phyloP scores from a whole-genome alignment of 2,113 vertebrate species.

The Poeciliopsis prolifica region DNA sequence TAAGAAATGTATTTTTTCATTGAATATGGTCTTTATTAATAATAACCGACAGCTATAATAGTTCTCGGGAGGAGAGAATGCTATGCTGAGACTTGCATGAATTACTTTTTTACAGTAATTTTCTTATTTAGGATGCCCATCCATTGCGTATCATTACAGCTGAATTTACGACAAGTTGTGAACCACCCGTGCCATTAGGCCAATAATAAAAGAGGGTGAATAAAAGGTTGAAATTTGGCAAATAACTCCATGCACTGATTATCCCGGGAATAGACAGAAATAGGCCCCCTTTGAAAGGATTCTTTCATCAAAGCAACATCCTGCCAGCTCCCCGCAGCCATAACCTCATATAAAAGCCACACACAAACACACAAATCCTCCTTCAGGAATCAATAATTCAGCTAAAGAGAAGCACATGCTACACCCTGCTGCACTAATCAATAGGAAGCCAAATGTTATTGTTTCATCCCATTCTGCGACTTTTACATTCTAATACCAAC shows the following conservation, averaged over 20 bases:
- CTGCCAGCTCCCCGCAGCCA: constrained; percentile 54
- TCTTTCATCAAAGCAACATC: constrained; percentile 65
- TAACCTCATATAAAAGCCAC: constrained; percentile 60
- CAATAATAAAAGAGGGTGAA: constrained; percentile 32
- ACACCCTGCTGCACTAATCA: constrained; percentile 75
- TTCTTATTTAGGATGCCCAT: constrained; percentile 53
- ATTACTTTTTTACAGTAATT: constrained; percentile 40
- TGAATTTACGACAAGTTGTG: constrained; percentile 49
- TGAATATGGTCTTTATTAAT: constrained; percentile 51
- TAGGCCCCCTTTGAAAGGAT: constrained; percentile 57
- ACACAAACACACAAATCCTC: constrained; percentile 62
- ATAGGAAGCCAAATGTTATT: constrained; percentile 79
- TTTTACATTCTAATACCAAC: constrained; percentile 71
- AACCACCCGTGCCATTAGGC: constrained; percentile 35
- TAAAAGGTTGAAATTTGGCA: constrained; percentile 46
- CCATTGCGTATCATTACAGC: constrained; percentile 61
- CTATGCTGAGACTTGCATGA: constrained; percentile 6
- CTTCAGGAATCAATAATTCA: constrained; percentile 77
- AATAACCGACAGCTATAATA: constrained; percentile 59
- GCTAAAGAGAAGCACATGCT: constrained; percentile 78
- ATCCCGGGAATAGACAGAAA: constrained; percentile 54
- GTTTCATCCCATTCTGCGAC: constrained; percentile 77
- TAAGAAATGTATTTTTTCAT: constrained; percentile 45
- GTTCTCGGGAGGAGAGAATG: constrained; percentile 43
- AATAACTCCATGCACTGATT: constrained; percentile 49